These are phyloP conservation scores for Psilopogon haemacephalus DNA, from an alignment of 2,113 vertebrate species.

Conservation along the genomic window DNA sequence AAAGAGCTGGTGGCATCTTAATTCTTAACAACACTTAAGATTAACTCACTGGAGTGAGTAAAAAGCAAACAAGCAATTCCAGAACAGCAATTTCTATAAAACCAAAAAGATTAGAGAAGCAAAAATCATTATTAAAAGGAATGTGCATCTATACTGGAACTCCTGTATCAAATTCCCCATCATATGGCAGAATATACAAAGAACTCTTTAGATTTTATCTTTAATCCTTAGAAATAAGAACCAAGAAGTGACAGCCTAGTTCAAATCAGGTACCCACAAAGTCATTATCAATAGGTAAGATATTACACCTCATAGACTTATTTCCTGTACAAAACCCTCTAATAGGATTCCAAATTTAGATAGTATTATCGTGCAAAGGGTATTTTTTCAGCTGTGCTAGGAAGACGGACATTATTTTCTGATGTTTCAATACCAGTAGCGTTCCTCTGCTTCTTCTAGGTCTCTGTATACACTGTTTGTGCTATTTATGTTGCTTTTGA, in stretches of 20 bases:
- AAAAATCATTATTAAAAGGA: background rate
- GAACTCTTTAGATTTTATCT: background rate
- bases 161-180: background rate
- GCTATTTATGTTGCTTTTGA: constrained; percentile 79
- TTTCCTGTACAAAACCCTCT: background rate
- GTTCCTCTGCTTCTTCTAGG: constrained; percentile 78
- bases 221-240: background rate
- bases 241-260: too few relatives aligned
- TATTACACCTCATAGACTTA: background rate
- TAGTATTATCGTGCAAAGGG: too few relatives aligned
- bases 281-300: background rate
- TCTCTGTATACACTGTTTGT: constrained; percentile 84
- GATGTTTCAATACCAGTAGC: constrained; percentile 64
- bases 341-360: background rate
- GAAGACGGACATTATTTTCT: background rate
- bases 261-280: background rate
- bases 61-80: background rate
- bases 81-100: background rate
- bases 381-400: background rate
- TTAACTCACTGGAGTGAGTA: background rate
- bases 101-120: background rate
- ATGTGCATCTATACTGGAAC: background rate
- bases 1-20: background rate
- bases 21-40: background rate
- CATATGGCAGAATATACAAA: background rate